phyloP scores from a whole-genome alignment of 1,140 invertebrate species.

The Trachymyrmex cornetzi region DNA sequence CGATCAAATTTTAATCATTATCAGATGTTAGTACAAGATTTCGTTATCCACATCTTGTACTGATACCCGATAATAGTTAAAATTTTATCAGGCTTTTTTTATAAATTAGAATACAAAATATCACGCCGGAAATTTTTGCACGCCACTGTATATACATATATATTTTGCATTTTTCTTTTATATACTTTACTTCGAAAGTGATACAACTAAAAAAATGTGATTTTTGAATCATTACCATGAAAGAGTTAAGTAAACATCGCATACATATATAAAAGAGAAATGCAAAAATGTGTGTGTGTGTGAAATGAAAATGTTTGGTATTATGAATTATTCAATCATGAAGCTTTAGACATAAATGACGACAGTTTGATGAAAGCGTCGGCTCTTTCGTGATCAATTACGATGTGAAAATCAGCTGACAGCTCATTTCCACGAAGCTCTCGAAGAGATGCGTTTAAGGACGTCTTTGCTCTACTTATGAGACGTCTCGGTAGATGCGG shows the following conservation, averaged over 20 bases:
- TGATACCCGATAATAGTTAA: no score
- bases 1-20: no score
- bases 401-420: constrained; percentile 51
- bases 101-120: no score
- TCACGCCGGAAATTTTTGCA: no score
- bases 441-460: constrained; percentile 28
- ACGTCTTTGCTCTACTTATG: constrained; percentile 46
- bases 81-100: no score
- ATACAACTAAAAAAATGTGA: no score
- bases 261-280: not conserved
- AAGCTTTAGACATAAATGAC: not conserved
- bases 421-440: constrained; percentile 43
- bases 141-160: no score
- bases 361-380: constrained; percentile 48
- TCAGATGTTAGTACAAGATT: no score
- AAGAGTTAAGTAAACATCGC: no score
- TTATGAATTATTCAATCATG: constrained; percentile 8
- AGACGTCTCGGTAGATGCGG: constrained; percentile 50
- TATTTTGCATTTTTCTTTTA: not conserved
- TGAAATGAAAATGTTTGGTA: constrained; percentile 4
- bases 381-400: constrained; percentile 46
- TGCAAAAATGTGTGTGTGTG: not conserved
- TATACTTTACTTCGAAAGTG: not conserved
- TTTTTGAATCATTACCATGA: no score
- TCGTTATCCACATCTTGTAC: no score